A percentile compares a stretch with the other conserved stretches of the same genome.
phyloP scores from a whole-genome alignment of 2,888 invertebrate species.

The Macaria notata region DNA sequence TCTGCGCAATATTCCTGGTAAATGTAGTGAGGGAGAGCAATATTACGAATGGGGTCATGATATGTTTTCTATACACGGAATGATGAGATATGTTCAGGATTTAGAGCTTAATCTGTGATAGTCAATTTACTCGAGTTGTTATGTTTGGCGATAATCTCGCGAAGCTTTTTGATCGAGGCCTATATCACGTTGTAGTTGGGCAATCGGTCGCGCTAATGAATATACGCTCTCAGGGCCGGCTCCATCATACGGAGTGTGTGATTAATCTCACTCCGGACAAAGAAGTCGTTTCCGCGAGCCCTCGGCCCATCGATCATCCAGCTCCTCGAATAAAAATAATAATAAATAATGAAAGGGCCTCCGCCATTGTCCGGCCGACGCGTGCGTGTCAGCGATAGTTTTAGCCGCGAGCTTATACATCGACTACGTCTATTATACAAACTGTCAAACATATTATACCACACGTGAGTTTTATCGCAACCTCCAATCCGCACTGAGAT shows the following conservation, averaged over 20 bases:
- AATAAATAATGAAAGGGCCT: conserved; percentile 67
- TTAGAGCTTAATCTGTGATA: conserved; percentile 4
- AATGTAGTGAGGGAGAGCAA: conserved; percentile 28
- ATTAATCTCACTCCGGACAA: conserved; percentile 77
- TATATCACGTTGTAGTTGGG: conserved; percentile 36
- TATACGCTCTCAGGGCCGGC: conserved; percentile 59
- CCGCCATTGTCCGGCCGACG: conserved; percentile 69
- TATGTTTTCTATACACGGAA: conserved; percentile 14
- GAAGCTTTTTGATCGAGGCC: neutral
- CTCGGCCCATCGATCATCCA: conserved; percentile 74
- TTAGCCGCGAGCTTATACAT: conserved; percentile 40
- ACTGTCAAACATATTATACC: neutral
- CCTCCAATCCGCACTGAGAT: neutral
- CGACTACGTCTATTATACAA: conserved; percentile 42
- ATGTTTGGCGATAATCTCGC: too few relatives aligned
- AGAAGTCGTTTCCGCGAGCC: conserved; percentile 70
- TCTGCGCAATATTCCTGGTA: conserved; percentile 23
- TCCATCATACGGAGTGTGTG: conserved; percentile 67
- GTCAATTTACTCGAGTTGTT: neutral
- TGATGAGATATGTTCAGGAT: conserved; percentile 6
- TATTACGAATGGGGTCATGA: conserved; percentile 18
- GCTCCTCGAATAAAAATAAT: conserved; percentile 78
- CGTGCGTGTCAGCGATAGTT: conserved; percentile 71
- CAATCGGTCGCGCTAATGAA: conserved; percentile 62
- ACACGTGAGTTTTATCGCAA: conserved; percentile 1